phyloP scores from a whole-genome alignment of 2,888 invertebrate genomes.

The Coenonympha arcania region DNA sequence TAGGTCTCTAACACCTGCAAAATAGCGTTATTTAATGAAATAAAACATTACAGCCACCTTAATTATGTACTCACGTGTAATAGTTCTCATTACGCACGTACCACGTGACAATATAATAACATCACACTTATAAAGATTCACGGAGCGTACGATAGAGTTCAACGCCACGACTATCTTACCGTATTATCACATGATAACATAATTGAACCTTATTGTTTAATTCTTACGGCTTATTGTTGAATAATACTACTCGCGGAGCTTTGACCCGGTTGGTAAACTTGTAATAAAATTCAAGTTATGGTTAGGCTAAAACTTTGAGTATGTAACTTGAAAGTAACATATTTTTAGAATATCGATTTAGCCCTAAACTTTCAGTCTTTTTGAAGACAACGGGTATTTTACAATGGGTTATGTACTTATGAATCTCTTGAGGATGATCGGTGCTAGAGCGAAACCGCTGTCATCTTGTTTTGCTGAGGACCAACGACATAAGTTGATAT shows the following conservation, averaged over 20 bases:
- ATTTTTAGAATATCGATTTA: not conserved
- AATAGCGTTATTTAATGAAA: not conserved
- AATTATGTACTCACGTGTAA: not conserved
- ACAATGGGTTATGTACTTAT: too few relatives aligned
- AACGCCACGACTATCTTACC: slow-evolving; percentile 32
- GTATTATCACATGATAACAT: not conserved
- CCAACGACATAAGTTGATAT: not conserved
- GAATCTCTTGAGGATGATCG: too few relatives aligned
- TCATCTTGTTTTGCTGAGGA: not conserved
- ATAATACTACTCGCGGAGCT: slow-evolving; percentile 7
- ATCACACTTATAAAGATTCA: slow-evolving; percentile 34
- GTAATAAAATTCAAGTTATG: slow-evolving; percentile 5
- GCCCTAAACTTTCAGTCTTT: not conserved
- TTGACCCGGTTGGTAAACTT: slow-evolving; percentile 11
- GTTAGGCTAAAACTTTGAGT: not conserved
- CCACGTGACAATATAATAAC: slow-evolving; percentile 15
- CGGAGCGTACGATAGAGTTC: slow-evolving; percentile 35
- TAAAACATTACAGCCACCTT: not conserved
- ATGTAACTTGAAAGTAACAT: not conserved
- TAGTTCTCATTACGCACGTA: slow-evolving; percentile 9
- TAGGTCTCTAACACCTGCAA: not conserved
- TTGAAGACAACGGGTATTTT: too few relatives aligned
- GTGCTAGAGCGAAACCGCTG: too few relatives aligned
- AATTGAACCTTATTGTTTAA: slow-evolving; percentile 1
- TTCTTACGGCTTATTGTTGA: not conserved